A percentile compares a stretch with the other conserved stretches of the same genome.
Evolutionary conservation across 2,113 vertebrate genomes (phyloP).

Genomic region (Epinephelus cyanopodus): DNA sequence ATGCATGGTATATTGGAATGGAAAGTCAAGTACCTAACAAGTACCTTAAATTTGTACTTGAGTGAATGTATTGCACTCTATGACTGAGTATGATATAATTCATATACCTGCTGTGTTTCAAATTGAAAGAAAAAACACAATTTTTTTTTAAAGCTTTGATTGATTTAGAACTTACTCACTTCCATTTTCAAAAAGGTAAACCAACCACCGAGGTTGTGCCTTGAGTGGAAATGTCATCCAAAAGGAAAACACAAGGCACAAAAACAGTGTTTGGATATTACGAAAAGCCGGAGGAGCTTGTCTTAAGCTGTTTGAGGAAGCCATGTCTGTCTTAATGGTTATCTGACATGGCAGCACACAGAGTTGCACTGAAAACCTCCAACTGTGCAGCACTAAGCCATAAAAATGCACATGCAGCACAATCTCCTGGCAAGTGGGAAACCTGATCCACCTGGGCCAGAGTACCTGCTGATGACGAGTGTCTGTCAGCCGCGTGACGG

Average conservation of each 20-base stretch:
- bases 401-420: conserved; percentile 78
- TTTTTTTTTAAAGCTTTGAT: not conserved
- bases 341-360: conserved; percentile 63
- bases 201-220: not conserved
- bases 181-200: not conserved
- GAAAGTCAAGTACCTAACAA: not conserved
- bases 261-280: conserved; percentile 5
- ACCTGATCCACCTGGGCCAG: conserved; percentile 78
- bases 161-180: not conserved
- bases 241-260: conserved; percentile 14
- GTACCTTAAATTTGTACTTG: not conserved
- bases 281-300: conserved; percentile 39
- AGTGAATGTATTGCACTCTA: not conserved
- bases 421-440: conserved; percentile 71
- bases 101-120: not conserved
- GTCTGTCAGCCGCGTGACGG: conserved; percentile 78
- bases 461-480: conserved; percentile 82
- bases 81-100: not conserved
- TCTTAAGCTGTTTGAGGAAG: conserved; percentile 49
- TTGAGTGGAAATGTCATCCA: conserved; percentile 25
- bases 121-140: not conserved
- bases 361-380: conserved; percentile 64
- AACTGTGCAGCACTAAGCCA: conserved; percentile 67
- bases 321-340: conserved; percentile 56
- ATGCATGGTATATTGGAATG: not conserved